Base-by-base conservation (phyloP, 1,140 invertebrate genomes). In the Tenebrio molitor region DNA sequence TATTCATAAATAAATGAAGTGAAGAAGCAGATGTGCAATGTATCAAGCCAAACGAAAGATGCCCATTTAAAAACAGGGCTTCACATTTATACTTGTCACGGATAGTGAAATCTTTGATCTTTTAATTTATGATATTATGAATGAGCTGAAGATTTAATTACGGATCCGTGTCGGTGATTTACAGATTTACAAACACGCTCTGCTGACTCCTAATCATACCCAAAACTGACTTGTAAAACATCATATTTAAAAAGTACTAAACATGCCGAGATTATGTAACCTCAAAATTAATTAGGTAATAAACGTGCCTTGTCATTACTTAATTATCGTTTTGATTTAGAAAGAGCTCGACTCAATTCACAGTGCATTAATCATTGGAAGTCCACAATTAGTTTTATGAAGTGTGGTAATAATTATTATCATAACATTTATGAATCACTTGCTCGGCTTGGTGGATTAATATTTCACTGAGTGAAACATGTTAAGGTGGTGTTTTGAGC, bases 51-150 rank as follows among this genome's bases (percentile, higher is more conserved):
- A 17, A 50, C 23, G 70, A 46, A 70, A 70, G 19, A 36, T 66
- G 67, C 29, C 67, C 71, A 23, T 69, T 63, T 69, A 63, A 23
- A 67, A 44, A 62, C 64, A 64, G 25, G 44, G 25, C 23, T 23
- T 42, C 36, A 42, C 58, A 72, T 69, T 72, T 69, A 69, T 69
- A 65, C 71, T 58, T 67, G 66, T 70, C 69, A 34, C 6, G 68
- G 58, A 66, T 72, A 42, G 65, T 44, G 46, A 71, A 63, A 71
- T 74, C 69, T 76, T 76, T 76, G 74, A 76, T 76, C 74, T 76
- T 73, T 73, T 73, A 76, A 76, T 76, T 76, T 76, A 76, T 73
- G 65, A 44, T 76, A 71, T 76, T 76, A 73, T 73, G 67, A 76
- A 73, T 70, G 71, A 41, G 39, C 36, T 62, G 71, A 44, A 44